Base-by-base conservation (phyloP, 1,140 invertebrate species). In the Orchestia grillus region DNA sequence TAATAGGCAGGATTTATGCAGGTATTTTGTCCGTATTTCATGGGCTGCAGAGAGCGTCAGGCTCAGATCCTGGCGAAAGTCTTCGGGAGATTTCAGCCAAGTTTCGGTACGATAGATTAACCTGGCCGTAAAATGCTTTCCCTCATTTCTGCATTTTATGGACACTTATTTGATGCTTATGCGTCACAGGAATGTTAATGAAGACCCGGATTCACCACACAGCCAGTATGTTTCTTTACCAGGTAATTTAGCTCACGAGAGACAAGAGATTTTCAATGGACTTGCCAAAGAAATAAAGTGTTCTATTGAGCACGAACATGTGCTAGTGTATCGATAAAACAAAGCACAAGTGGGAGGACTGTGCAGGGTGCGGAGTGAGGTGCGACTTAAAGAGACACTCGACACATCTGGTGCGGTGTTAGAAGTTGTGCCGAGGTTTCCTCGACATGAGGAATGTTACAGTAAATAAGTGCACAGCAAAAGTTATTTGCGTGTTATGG, bases 1-100 rank as follows among this genome's bases (percentile, higher is more conserved):
- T 94, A 94, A 94, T 94, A 94, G 92, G 92, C 92, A 94, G 43
- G 92, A 94, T 94, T 94, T 94, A 94, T 94, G 92, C 92, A 94
- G 92, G 92, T 94, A 94, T 94, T 94, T 94, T 94, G 92, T 94
- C 44, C 92, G 92, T 94, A 94, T 94, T 94, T 94, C 44, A 44
- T 94, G 43, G 40, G 19, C 44, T 40, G 40, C 92, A 8, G 44
- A 47, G 23, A 45, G 44, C 92, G 92, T 44, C 43, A 45, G 44
- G 19, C 6, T 40, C 44, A 45, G 92, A 44, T n/a, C 92, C 36
- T 4, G 44, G 36, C 44, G 43, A 94, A 94, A 94, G 43, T 94
- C 92, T 45, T 11, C 92, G 92, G 40, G 44, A 47, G 92, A 45
- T 94, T 94, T 94, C 44, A 40, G 92, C 92, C 44, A 47, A 47